These are phyloP conservation scores for Drosophila parabipectinata DNA, from an alignment of 1,140 invertebrate genomes.

Conservation along the genomic window DNA sequence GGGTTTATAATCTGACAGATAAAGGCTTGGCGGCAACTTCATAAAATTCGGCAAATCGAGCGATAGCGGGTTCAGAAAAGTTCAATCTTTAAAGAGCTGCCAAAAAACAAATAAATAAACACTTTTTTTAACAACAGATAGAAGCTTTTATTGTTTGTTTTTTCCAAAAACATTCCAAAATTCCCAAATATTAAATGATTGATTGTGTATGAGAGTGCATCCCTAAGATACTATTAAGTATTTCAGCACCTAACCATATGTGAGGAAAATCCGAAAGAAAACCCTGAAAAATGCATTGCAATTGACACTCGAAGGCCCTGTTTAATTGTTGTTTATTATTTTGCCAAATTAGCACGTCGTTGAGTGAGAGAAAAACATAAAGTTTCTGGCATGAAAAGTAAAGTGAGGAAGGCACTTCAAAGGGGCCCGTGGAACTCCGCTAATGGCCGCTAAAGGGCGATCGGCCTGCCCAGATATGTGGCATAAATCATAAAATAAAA, in stretches of 20 bases:
- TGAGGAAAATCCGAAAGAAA: slow-evolving; percentile 6
- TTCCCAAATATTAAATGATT: slow-evolving; percentile 32
- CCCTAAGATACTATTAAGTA: slow-evolving; percentile 43
- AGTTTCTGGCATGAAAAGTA: background rate
- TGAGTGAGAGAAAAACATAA: slow-evolving; percentile 11
- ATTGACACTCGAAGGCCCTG: slow-evolving; percentile 70
- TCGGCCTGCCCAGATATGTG: slow-evolving; percentile 40
- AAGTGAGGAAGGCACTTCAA: slow-evolving; percentile 56
- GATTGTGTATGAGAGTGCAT: slow-evolving; percentile 53
- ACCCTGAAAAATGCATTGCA: slow-evolving; percentile 46
- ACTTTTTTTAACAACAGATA: background rate
- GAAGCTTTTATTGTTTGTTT: background rate
- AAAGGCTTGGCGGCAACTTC: slow-evolving; percentile 34
- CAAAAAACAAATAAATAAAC: background rate
- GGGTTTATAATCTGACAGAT: slow-evolving; percentile 19
- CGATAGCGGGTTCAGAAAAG: background rate
- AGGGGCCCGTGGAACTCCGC: slow-evolving; percentile 39
- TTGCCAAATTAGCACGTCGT: slow-evolving; percentile 79
- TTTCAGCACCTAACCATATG: slow-evolving; percentile 59
- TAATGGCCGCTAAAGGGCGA: slow-evolving; percentile 69
- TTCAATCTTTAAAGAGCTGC: background rate
- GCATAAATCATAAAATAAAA: slow-evolving; percentile 70
- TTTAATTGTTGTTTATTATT: slow-evolving; percentile 73
- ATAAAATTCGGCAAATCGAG: background rate
- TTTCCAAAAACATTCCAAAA: background rate